Percentiles rank a stretch among this genome's conserved stretches.
Conservation (phyloP, 2,113 vertebrate genomes). For the Melanostigma gelatinosum region DNA sequence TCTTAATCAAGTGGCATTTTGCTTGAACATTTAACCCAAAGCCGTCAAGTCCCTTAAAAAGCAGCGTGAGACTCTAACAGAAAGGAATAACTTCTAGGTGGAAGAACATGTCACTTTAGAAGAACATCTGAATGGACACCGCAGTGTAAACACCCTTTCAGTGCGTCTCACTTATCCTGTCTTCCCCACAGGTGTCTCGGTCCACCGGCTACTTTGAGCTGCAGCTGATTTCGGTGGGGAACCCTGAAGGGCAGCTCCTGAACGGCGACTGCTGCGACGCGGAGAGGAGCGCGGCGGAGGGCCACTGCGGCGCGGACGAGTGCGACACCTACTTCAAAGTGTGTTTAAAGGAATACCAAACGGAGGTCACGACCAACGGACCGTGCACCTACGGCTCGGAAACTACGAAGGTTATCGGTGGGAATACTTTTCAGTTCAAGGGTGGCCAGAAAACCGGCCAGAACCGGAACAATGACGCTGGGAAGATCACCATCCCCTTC, state of each 20-base stretch:
- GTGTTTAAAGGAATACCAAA: constrained; percentile 96
- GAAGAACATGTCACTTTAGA: not conserved
- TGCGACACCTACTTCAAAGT: constrained; percentile 94
- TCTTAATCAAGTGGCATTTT: no score
- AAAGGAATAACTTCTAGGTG: not conserved
- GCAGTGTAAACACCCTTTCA: no score
- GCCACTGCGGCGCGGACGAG: constrained; percentile 86
- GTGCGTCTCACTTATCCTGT: constrained; percentile 9
- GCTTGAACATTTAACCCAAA: no score
- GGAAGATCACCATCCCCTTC: constrained; percentile 92
- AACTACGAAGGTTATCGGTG: constrained; percentile 91
- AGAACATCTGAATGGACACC: not conserved
- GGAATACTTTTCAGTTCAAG: constrained; percentile 92
- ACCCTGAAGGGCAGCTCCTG: constrained; percentile 89
- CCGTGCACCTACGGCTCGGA: constrained; percentile 91
- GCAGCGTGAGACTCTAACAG: no score
- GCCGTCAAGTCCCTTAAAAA: no score
- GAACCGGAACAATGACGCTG: constrained; percentile 80
- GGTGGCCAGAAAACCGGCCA: constrained; percentile 81
- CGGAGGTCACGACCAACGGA: constrained; percentile 88
- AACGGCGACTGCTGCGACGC: constrained; percentile 94
- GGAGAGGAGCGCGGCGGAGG: constrained; percentile 79
- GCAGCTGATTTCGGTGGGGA: constrained; percentile 91
- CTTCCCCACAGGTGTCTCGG: constrained; percentile 88
- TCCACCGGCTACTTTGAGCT: constrained; percentile 95